Conservation (phyloP, 1,140 invertebrate genomes). For the Calliphora vicina region DNA sequence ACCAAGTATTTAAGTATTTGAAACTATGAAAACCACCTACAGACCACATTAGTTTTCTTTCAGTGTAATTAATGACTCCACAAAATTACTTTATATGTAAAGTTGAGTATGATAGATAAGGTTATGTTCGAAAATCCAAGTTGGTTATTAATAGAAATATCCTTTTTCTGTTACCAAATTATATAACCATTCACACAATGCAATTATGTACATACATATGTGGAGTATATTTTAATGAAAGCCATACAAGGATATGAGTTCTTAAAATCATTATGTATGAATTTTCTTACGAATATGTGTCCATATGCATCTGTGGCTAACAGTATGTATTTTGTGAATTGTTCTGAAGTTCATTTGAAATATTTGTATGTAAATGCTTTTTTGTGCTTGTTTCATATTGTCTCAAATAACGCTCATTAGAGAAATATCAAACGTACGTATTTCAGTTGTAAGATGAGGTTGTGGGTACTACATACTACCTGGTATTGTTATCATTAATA, state of each 20-base stretch:
- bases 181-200: background rate
- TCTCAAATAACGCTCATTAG: constrained; percentile 36
- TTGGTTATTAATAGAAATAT: background rate
- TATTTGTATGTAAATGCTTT: too few relatives aligned
- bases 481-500: background rate
- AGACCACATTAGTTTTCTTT: too few relatives aligned
- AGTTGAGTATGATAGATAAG: too few relatives aligned
- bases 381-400: background rate
- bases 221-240: too few relatives aligned
- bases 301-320: background rate
- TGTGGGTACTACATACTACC: too few relatives aligned
- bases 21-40: too few relatives aligned
- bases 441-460: background rate
- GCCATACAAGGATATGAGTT: too few relatives aligned
- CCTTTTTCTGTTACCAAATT: background rate
- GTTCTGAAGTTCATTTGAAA: background rate
- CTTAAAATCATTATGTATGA: too few relatives aligned
- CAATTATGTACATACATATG: too few relatives aligned
- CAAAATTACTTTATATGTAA: too few relatives aligned
- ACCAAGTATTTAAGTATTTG: too few relatives aligned
- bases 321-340: background rate
- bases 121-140: background rate
- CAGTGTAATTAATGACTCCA: too few relatives aligned
- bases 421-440: constrained; percentile 14
- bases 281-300: background rate